Evolutionary conservation across 1,140 invertebrate species (phyloP).

Genomic region (Caerostris darwini): DNA sequence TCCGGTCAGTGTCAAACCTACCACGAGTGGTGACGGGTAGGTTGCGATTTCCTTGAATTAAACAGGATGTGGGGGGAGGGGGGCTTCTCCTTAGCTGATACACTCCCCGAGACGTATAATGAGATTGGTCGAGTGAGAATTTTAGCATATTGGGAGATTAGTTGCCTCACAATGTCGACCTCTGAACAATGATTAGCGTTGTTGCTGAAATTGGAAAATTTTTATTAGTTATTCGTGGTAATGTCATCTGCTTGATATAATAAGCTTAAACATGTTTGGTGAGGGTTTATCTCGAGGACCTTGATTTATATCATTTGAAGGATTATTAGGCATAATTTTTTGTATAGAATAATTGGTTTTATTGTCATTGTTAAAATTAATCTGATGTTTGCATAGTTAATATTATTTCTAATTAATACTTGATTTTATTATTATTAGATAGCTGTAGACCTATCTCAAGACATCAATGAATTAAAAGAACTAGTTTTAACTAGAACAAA

Average conservation of each 20-base stretch:
- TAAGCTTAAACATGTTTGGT: not conserved
- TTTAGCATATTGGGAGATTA: conserved; percentile 11
- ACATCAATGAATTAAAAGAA: too few species aligned
- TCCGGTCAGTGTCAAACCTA: not conserved
- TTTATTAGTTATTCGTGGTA: too few species aligned
- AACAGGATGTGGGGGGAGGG: not conserved
- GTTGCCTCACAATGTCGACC: not conserved
- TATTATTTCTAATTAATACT: too few species aligned
- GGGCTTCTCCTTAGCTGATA: conserved; percentile 4
- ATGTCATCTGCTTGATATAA: too few species aligned
- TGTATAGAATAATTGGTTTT: too few species aligned
- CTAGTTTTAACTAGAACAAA: too few species aligned
- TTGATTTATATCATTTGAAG: not conserved
- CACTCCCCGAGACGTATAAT: not conserved
- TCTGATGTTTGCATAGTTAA: too few species aligned
- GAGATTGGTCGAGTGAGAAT: not conserved
- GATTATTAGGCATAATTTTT: too few species aligned
- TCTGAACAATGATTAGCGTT: not conserved
- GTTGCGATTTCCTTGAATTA: conserved; percentile 28
- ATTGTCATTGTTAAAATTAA: too few species aligned
- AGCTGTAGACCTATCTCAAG: too few species aligned
- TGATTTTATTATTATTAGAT: too few species aligned
- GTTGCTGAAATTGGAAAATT: not conserved
- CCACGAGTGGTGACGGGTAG: conserved; percentile 11
- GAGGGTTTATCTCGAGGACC: not conserved